Base-by-base conservation (phyloP, 2,888 invertebrate genomes). In the Ditula angustiorana region DNA sequence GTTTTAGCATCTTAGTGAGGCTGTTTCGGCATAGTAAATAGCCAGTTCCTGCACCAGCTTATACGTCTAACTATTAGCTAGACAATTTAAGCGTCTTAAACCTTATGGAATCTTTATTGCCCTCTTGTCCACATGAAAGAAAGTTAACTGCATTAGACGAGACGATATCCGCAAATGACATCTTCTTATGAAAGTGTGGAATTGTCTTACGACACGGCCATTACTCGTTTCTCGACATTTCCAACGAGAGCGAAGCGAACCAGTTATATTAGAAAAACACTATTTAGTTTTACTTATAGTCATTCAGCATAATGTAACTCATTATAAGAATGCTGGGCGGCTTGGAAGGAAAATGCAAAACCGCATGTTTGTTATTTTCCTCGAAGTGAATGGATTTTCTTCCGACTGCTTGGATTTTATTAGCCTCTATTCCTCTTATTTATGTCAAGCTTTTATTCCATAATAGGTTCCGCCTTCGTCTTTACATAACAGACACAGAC, bases 211-310 rank as follows among this genome's bases (percentile, higher is more conserved):
- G 85, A 81, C 85, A 86, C 80, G 81, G 74, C 77, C 76, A 88
- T 90, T 89, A 89, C 83, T 84, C 80, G 82, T 88, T 87, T 83
- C 85, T 81, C 78, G 85, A 85, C 86, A 89, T 86, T 83, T 85
- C 81, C 85, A 84, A 85, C 80, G 84, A 87, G 85, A 86, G 85
- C 83, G 82, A 70, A 83, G 80, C 80, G 72, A 84, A 82, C 80
- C 75, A 71, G 79, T 76, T 77, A 71, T 74, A 78, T 72, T 72
- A 82, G 79, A 77, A 82, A 82, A 85, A 80, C 21, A 23, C 37
- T 47, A 19, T 50, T 49, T 30, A 24, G 23, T 44, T 53, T 26
- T 11, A 49, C 26, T n/a, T n/a, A n/a, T n/a, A 62, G 50, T 37
- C 26, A 52, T 37, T 61, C 28, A 19, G 10, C 23, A 13, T 26